Evolutionary conservation across 2,888 invertebrate species (phyloP).

Genomic region (Stenodera caucasica): DNA sequence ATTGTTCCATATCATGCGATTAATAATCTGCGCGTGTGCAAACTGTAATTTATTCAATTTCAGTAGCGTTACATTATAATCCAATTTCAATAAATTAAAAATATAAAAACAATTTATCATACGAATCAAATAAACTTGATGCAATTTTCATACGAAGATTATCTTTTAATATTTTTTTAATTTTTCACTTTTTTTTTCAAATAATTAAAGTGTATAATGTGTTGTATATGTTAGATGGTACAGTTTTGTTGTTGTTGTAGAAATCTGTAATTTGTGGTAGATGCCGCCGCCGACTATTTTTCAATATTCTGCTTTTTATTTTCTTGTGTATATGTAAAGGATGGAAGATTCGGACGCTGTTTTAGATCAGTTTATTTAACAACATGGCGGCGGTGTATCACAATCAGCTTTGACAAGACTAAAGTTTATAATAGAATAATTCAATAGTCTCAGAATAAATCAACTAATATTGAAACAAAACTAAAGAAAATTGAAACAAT

Average conservation of each 20-base stretch:
- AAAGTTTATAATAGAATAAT: conserved; percentile 2
- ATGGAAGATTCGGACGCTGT: conserved; percentile 3
- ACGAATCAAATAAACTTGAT: too few relatives aligned
- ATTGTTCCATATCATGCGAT: neutral
- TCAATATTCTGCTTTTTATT: neutral
- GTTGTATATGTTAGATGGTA: neutral
- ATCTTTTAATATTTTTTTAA: too few relatives aligned
- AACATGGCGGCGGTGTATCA: conserved; percentile 26
- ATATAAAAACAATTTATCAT: too few relatives aligned
- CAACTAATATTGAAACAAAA: conserved; percentile 7
- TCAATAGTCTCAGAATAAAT: conserved; percentile 19
- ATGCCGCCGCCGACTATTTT: neutral
- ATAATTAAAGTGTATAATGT: neutral
- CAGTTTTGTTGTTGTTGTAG: neutral
- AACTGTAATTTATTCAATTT: neutral
- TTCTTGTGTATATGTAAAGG: neutral
- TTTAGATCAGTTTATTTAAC: conserved; percentile 5
- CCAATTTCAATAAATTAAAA: too few relatives aligned
- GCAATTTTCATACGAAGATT: too few relatives aligned
- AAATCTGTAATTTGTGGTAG: neutral
- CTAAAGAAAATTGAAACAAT: neutral
- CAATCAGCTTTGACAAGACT: conserved; percentile 19
- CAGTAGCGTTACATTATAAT: neutral
- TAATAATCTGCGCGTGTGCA: neutral
- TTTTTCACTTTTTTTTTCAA: too few relatives aligned